Percentiles rank a stretch among this genome's conserved stretches.
phyloP scores from a whole-genome alignment of 2,797 vertebrate species.

The Clamator glandarius region DNA sequence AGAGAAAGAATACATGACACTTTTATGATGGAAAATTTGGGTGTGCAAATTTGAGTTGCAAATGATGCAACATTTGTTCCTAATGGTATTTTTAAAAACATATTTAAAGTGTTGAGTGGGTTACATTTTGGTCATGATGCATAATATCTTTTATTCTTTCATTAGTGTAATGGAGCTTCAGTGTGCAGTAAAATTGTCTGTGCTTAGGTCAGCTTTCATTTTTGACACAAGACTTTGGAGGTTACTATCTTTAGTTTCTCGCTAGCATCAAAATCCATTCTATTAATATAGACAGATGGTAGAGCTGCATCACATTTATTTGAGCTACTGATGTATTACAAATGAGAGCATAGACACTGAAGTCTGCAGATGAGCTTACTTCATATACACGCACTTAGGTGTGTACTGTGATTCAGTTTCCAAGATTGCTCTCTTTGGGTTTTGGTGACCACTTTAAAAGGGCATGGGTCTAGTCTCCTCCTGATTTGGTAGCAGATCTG shows the following conservation, averaged over 20 bases:
- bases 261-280: neutral
- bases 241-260: neutral
- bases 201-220: neutral
- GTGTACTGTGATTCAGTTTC: neutral
- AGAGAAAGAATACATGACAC: neutral
- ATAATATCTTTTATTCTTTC: neutral
- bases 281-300: neutral
- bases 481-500: neutral
- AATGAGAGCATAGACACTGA: neutral
- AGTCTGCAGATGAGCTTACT: neutral
- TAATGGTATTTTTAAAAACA: neutral
- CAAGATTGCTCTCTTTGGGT: neutral
- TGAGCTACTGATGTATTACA: neutral
- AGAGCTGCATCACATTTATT: neutral
- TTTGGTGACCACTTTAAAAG: neutral
- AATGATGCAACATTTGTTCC: neutral
- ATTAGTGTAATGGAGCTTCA: rapidly evolving
- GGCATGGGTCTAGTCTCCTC: neutral
- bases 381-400: neutral
- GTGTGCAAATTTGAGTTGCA: neutral
- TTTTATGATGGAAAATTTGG: neutral
- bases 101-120: neutral
- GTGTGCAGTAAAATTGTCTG: neutral
- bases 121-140: neutral
- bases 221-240: neutral